These are phyloP conservation scores for Goniozus legneri DNA, from an alignment of 1,140 invertebrate genomes.

Conservation along the genomic window DNA sequence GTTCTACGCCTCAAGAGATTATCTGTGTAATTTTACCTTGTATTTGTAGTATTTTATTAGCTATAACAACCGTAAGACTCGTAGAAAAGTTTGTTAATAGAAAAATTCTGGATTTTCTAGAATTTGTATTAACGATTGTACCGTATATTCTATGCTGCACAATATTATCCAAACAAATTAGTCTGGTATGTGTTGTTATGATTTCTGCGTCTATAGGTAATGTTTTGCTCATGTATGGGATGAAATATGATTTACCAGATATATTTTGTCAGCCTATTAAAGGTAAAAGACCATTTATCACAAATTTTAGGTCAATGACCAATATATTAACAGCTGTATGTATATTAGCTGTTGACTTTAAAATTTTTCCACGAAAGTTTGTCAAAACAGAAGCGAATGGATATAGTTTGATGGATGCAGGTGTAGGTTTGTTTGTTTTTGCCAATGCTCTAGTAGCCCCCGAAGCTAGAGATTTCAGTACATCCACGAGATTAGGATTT, in stretches of 20 bases:
- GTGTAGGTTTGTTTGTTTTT: constrained; percentile 87
- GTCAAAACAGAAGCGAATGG: constrained; percentile 86
- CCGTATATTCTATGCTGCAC: constrained; percentile 56
- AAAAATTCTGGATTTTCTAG: constrained; percentile 36
- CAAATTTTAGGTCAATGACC: constrained; percentile 66
- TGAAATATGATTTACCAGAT: constrained; percentile 23
- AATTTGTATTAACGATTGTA: constrained; percentile 55
- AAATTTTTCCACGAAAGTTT: constrained; percentile 76
- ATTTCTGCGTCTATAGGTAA: constrained; percentile 21
- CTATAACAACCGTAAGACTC: constrained; percentile 28
- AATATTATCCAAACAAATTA: constrained; percentile 36
- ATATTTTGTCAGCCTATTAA: background rate
- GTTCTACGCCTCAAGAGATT: constrained; percentile 41
- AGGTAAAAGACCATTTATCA: constrained; percentile 56
- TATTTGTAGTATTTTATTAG: constrained; percentile 41
- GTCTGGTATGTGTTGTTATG: constrained; percentile 27
- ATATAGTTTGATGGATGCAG: constrained; percentile 90
- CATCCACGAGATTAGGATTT: constrained; percentile 36
- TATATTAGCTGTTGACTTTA: constrained; percentile 93
- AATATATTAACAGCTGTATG: constrained; percentile 75
- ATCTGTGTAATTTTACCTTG: constrained; percentile 51
- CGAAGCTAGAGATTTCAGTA: constrained; percentile 49
- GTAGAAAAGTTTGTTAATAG: constrained; percentile 15
- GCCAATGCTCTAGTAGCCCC: constrained; percentile 78
- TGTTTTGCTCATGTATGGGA: constrained; percentile 20